phyloP scores from a whole-genome alignment of 2,113 vertebrate genomes.

The Brienomyrus brachyistius region DNA sequence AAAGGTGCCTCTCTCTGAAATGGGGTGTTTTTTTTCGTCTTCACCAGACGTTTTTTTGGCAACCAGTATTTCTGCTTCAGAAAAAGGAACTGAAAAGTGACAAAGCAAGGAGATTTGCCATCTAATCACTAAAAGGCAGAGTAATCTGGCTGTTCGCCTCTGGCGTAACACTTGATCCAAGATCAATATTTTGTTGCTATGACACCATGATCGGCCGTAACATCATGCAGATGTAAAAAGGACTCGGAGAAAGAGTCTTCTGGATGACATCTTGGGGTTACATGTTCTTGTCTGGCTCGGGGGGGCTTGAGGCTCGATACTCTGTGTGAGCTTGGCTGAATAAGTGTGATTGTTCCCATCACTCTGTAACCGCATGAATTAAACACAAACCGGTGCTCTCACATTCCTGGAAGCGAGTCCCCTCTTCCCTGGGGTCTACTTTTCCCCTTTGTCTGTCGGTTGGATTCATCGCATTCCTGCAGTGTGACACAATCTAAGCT shows the following conservation, averaged over 20 bases:
- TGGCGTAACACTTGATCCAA: neutral
- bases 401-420: neutral
- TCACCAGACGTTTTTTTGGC: neutral
- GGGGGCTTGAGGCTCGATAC: neutral
- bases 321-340: neutral
- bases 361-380: neutral
- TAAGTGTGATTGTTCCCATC: neutral
- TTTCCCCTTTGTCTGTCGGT: neutral
- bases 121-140: neutral
- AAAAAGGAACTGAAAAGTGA: neutral
- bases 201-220: neutral
- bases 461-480: conserved; percentile 63
- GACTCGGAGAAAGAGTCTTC: neutral
- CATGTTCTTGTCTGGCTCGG: neutral
- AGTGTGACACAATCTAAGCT: conserved; percentile 43
- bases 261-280: neutral
- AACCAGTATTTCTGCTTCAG: neutral
- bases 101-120: neutral
- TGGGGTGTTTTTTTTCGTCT: neutral
- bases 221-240: neutral
- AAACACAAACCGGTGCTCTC: neutral
- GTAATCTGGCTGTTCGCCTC: neutral
- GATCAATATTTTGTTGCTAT: conserved; percentile 1
- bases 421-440: neutral
- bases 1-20: neutral